phyloP scores from a whole-genome alignment of 2,888 invertebrate genomes.

The Polyommatus iphigenia region DNA sequence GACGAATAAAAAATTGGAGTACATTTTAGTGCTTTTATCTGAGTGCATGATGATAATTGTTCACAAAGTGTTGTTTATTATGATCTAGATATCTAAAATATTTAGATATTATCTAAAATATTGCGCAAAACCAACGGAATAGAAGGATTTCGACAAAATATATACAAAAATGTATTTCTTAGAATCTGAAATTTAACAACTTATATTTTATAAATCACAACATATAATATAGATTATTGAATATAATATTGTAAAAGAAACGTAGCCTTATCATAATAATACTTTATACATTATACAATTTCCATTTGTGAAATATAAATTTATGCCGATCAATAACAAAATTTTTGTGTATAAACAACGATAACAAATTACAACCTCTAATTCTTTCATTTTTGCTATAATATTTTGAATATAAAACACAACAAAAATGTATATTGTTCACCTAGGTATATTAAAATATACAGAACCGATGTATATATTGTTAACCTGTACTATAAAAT shows the following conservation, averaged over 20 bases:
- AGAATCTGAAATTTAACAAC: background rate
- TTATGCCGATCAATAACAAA: conserved; percentile 10
- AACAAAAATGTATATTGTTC: background rate
- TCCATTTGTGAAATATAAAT: conserved; percentile 2
- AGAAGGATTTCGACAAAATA: background rate
- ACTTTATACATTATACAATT: background rate
- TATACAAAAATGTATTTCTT: background rate
- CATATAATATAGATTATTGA: background rate
- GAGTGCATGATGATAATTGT: conserved; percentile 40
- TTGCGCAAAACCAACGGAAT: background rate
- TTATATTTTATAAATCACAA: background rate
- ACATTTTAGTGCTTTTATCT: conserved; percentile 50
- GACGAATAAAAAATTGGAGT: conserved; percentile 48
- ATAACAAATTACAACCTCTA: conserved; percentile 11
- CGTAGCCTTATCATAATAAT: background rate
- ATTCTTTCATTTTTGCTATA: background rate
- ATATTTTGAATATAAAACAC: background rate
- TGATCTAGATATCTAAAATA: conserved; percentile 20
- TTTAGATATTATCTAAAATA: conserved; percentile 18
- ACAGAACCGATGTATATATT: background rate
- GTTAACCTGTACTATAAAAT: conserved; percentile 21
- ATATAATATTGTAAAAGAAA: background rate
- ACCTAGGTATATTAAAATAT: background rate
- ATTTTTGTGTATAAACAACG: background rate
- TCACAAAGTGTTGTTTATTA: conserved; percentile 13